These are phyloP conservation scores for Andrena haemorrhoa DNA, from an alignment of 2,888 invertebrate genomes.

Conservation along the genomic window DNA sequence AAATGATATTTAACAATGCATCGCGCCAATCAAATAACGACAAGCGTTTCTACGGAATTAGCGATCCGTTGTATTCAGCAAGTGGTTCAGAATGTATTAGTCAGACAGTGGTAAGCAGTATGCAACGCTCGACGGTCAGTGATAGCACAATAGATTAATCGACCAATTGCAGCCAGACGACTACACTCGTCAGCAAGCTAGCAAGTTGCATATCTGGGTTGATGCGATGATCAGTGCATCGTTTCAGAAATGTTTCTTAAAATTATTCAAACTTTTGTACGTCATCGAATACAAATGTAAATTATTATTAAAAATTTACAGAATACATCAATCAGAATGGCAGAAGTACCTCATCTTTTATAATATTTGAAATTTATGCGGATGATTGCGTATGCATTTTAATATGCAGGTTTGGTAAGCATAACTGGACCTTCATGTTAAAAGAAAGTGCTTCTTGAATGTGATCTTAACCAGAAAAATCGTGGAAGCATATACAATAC, in stretches of 20 bases:
- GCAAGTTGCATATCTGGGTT: conserved; percentile 34
- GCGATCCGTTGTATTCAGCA: conserved; percentile 39
- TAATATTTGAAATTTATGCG: too few species aligned
- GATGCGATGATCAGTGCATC: conserved; percentile 17
- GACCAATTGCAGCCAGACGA: conserved; percentile 47
- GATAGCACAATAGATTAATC: conserved; percentile 60
- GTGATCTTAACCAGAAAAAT: too few species aligned
- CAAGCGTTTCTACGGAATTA: conserved; percentile 34
- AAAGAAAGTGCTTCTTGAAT: too few species aligned
- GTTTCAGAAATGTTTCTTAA: not conserved
- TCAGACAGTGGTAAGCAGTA: conserved; percentile 57
- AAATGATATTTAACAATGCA: not conserved
- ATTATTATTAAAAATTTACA: not conserved
- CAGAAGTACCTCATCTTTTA: too few species aligned
- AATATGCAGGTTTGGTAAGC: too few species aligned
- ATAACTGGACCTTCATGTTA: too few species aligned
- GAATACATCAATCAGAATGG: too few species aligned
- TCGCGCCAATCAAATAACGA: conserved; percentile 7
- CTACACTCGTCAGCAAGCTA: conserved; percentile 49
- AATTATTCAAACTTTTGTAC: not conserved
- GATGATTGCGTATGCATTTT: too few species aligned
- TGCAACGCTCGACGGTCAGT: conserved; percentile 48
- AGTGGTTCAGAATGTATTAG: conserved; percentile 48
- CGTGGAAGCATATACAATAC: too few species aligned
- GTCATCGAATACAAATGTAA: not conserved